phyloP scores from a whole-genome alignment of 2,797 vertebrate species.

The Anas capensis region DNA sequence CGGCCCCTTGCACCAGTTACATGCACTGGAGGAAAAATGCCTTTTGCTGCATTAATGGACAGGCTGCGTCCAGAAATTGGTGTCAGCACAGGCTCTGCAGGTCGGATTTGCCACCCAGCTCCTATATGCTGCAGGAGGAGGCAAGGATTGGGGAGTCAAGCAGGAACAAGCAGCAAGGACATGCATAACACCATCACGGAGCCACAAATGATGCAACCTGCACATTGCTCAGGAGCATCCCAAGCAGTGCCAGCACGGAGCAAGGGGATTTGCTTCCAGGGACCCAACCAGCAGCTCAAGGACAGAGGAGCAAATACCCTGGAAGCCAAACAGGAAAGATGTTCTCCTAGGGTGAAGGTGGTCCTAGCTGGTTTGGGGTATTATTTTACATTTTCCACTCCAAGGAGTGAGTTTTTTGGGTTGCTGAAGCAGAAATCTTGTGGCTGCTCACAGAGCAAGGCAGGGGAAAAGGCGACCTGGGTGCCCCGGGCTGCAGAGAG shows the following conservation, averaged over 20 bases:
- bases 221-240: not conserved
- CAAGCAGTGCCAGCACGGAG: fast-evolving
- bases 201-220: not conserved
- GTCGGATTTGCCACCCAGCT: not conserved
- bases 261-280: not conserved
- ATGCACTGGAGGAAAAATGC: not conserved
- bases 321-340: fast-evolving
- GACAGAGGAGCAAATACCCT: not conserved
- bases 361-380: not conserved
- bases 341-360: not conserved
- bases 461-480: too few relatives aligned
- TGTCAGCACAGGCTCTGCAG: not conserved
- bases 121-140: not conserved
- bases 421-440: not conserved
- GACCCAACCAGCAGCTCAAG: not conserved
- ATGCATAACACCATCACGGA: fast-evolving
- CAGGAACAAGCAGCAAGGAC: not conserved
- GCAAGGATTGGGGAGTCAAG: not conserved
- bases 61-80: not conserved
- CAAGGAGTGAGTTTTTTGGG: fast-evolving
- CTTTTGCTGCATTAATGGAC: not conserved
- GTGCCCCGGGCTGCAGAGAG: not conserved
- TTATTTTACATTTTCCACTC: not conserved
- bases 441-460: not conserved
- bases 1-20: not conserved